Evolutionary conservation across 2,113 vertebrate species (phyloP), one percentile per base, ranked within the genome.

Genomic region (Callospermophilus lateralis): DNA sequence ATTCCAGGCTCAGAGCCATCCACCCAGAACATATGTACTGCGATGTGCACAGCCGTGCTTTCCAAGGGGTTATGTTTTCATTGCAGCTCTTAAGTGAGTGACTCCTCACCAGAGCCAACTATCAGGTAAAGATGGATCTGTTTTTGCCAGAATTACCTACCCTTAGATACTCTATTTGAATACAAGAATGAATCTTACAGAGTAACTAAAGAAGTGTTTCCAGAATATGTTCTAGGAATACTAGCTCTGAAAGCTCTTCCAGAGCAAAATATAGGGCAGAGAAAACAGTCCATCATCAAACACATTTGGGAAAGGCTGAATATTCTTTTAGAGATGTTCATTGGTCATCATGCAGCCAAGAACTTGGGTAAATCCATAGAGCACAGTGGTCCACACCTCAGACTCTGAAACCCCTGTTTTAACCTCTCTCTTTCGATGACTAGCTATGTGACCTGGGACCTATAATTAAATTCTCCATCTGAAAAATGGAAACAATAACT

Each of bases 151-250:
- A 93, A 78, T 92, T 6, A 26, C 11, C 24, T 42, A 58, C 1
- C 6, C 20, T 87, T 39, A 63, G 28, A 45, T 61, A 37, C 88
- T 45, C 34, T 76, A 20, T 8, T 32, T 72, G 48, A 90, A 85
- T 93, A 19, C 37, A 78, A 92, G 30, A 86, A 86, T 79, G 76
- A 17, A 61, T 55, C 67, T 96, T 76, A 42, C 24, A 90, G 24
- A 28, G 32, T 80, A 58, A 80, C 34, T 90, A 61, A 83, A 78
- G 22, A 73, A 73, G 12, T 48, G 4, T 67, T 77, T 88, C 6
- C n/a, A 30, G 28, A 70, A 83, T 79, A 26, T 22, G 22, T 74
- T 93, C 39, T 58, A 87, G 80, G 16, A 24, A 19, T 16, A 11
- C 1, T 39, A n/a, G 15, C n/a, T 88, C 37, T 58, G 55, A 78